Percentiles rank a stretch among this genome's conserved stretches.
Conservation (phyloP, 2,113 vertebrate genomes). For the Aptenodytes forsteri region DNA sequence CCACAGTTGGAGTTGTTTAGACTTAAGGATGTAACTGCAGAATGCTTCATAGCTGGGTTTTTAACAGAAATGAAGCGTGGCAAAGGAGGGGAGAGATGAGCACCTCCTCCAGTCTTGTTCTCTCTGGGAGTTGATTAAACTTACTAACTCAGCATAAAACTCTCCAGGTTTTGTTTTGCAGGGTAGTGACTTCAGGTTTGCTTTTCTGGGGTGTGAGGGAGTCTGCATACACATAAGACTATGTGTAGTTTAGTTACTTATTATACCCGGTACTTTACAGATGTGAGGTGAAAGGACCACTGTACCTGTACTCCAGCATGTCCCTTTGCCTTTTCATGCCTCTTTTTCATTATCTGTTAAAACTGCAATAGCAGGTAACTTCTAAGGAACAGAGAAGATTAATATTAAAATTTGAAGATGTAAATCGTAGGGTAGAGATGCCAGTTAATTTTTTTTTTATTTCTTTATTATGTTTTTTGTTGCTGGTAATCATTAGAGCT, state of each 20-base stretch:
- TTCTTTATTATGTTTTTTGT: neutral
- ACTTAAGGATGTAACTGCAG: neutral
- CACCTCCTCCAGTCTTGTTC: neutral
- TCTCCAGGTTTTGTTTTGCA: neutral
- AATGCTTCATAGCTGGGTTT: neutral
- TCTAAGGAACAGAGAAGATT: neutral
- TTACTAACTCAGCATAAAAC: neutral
- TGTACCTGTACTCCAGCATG: neutral
- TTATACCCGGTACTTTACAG: neutral
- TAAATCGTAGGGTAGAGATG: neutral
- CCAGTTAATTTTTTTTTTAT: too few species aligned
- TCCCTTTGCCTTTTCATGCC: neutral
- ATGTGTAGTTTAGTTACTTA: neutral
- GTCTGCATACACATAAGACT: neutral
- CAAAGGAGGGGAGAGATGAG: neutral
- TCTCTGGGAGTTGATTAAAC: neutral
- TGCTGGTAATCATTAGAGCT: neutral
- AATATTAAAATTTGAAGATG: neutral
- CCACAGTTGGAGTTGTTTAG: neutral
- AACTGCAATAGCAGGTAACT: neutral
- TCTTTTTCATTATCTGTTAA: neutral
- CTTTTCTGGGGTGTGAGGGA: neutral
- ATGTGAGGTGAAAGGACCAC: neutral
- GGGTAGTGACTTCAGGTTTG: neutral
- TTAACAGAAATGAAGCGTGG: neutral